phyloP scores from a whole-genome alignment of 2,888 invertebrate species.

The Pantelozetes paolii region DNA sequence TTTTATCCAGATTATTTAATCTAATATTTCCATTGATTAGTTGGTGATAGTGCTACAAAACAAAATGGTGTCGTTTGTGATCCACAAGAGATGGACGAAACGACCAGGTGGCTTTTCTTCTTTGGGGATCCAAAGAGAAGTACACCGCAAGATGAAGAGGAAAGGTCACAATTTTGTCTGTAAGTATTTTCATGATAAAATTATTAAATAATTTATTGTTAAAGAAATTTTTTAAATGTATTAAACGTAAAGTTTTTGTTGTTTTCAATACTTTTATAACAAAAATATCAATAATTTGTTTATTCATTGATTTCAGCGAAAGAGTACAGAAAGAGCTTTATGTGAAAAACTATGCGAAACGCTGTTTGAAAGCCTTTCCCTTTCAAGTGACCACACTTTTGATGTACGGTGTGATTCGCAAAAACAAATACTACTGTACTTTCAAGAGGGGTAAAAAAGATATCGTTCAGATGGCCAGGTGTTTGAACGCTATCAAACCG shows the following conservation, averaged over 20 bases:
- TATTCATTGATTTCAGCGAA: slow-evolving; percentile 11
- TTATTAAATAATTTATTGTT: neutral
- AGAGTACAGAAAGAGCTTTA: slow-evolving; percentile 38
- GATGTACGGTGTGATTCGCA: slow-evolving; percentile 38
- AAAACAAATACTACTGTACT: slow-evolving; percentile 40
- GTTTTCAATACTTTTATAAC: too few species aligned
- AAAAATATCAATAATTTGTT: too few species aligned
- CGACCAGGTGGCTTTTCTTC: slow-evolving; percentile 38
- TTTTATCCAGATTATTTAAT: neutral
- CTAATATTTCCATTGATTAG: neutral
- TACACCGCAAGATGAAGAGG: slow-evolving; percentile 8
- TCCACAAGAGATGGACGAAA: slow-evolving; percentile 30
- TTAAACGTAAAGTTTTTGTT: too few species aligned
- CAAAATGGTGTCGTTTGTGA: slow-evolving; percentile 2
- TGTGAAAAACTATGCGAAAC: slow-evolving; percentile 36
- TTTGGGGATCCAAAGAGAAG: slow-evolving; percentile 34
- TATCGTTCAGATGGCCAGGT: slow-evolving; percentile 37
- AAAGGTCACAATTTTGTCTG: slow-evolving; percentile 34
- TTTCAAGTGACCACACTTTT: slow-evolving; percentile 39
- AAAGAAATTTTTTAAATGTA: too few species aligned
- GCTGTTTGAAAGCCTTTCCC: slow-evolving; percentile 39
- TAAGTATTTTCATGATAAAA: slow-evolving; percentile 21
- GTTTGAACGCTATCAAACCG: slow-evolving; percentile 38
- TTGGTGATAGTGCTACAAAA: neutral
- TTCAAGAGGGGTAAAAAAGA: slow-evolving; percentile 35